Base-by-base conservation (phyloP, 2,113 vertebrate genomes). In the Gallinago undulata region DNA sequence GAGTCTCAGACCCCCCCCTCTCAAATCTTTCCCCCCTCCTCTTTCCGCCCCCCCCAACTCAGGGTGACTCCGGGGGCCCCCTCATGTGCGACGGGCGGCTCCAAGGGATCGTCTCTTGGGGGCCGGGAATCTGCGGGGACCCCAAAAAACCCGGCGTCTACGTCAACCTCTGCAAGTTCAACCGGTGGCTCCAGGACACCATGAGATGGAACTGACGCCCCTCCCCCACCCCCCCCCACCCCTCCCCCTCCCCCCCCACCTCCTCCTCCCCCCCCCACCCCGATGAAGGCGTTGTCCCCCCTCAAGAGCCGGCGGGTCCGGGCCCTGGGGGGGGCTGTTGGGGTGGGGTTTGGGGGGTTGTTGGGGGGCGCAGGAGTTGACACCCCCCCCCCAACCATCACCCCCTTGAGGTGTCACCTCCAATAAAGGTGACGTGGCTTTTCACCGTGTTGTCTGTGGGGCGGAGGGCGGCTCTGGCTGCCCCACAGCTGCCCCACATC, bases 51-150 rank as follows among this genome's bases (percentile, higher is more conserved):
- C 63, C 39, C 1, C 17, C 60, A 13, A 23, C 0, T 5, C 81
- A 93, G 91, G 91, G 91, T 4, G 91, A 93, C 50, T 89, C 91
- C 2, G 81, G 91, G 14, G 91, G 91, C 10, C 91, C 91, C 37
- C 81, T 93, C 6, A 55, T 89, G 80, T 93, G 91, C 1, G 75
- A 85, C 1, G 91, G 87, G 35, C 35, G 13, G 3, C 91, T 93
- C 75, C 91, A 93, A 12, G 91, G 91, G 1, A 80, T 89, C 13
- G 86, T 68, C 11, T 75, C 84, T 1, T 91, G 78, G 77, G 83
- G 82, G 2, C 37, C 47, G 7, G 57, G 43, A 1, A 30, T 66
- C 31, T 60, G 55, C 8, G 66, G 66, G 24, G 66, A 70, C 56
- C 57, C 59, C 43, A 24, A 50, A 18, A 73, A 43, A 50, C 68